Percentiles rank a stretch among this genome's conserved stretches.
phyloP scores from a whole-genome alignment of 1,140 invertebrate genomes.

The Cheumatopsyche charites region DNA sequence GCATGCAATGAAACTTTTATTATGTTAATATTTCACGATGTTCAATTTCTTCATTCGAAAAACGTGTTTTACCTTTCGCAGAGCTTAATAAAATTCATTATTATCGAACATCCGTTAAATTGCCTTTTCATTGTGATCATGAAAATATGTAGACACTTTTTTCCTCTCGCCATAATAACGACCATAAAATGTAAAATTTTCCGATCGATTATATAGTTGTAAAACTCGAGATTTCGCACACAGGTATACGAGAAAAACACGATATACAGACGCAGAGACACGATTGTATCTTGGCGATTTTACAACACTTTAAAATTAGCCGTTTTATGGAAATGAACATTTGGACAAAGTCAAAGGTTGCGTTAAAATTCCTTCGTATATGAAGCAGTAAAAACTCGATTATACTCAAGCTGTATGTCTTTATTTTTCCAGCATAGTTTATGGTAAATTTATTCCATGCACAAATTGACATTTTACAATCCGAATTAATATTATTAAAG shows the following conservation, averaged over 20 bases:
- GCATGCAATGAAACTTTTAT: too few species aligned
- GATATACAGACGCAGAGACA: too few species aligned
- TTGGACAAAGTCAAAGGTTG: slow-evolving; percentile 6
- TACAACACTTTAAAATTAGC: background rate
- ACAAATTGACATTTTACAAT: background rate
- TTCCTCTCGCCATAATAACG: background rate
- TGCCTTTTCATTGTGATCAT: too few species aligned
- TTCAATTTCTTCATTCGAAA: background rate
- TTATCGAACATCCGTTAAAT: too few species aligned
- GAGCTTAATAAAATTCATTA: too few species aligned
- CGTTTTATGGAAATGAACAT: background rate
- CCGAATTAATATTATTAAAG: too few species aligned
- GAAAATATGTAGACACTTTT: too few species aligned
- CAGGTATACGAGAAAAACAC: background rate
- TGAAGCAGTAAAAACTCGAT: slow-evolving; percentile 5
- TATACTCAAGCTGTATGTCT: background rate
- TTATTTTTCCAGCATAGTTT: slow-evolving; percentile 1
- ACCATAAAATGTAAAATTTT: background rate
- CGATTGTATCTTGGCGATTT: background rate
- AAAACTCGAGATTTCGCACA: background rate
- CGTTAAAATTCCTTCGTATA: background rate
- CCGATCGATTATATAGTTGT: slow-evolving; percentile 9
- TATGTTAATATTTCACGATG: background rate
- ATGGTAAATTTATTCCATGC: background rate
- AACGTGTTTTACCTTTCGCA: background rate